phyloP scores from a whole-genome alignment of 1,140 invertebrate genomes.

The Saccostrea cuccullata region DNA sequence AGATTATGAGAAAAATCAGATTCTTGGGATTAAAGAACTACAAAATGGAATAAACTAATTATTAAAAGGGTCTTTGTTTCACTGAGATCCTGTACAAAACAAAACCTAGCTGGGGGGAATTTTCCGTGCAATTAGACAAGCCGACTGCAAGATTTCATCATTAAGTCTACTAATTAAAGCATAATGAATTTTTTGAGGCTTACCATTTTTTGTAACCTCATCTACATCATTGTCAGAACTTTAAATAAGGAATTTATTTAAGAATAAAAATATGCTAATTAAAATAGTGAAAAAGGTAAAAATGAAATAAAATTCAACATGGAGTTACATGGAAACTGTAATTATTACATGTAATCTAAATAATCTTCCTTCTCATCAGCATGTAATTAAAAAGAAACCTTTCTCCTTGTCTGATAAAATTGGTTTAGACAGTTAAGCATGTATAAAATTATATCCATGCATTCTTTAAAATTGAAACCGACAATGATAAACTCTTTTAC shows the following conservation, averaged over 20 bases:
- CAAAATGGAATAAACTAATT: not conserved
- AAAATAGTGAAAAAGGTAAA: not conserved
- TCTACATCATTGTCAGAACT: not conserved
- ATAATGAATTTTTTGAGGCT: not conserved
- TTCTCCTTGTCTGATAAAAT: not conserved
- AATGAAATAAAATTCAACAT: no score
- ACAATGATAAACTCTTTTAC: conserved; percentile 1
- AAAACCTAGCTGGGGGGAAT: not conserved
- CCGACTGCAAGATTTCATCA: not conserved
- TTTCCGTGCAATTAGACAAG: conserved; percentile 16
- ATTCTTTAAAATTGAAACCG: conserved; percentile 1
- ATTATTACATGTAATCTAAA: no score
- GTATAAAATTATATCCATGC: not conserved
- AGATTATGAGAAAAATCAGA: not conserved
- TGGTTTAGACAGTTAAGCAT: not conserved
- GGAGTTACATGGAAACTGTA: no score
- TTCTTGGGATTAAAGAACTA: not conserved
- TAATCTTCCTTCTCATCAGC: not conserved
- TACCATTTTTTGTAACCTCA: not conserved
- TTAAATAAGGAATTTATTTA: not conserved
- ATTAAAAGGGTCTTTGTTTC: not conserved
- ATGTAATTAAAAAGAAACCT: not conserved
- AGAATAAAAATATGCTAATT: not conserved
- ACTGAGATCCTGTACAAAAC: not conserved
- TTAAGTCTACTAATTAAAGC: not conserved